Conservation (phyloP, 2,113 vertebrate genomes). For the Cervus canadensis region DNA sequence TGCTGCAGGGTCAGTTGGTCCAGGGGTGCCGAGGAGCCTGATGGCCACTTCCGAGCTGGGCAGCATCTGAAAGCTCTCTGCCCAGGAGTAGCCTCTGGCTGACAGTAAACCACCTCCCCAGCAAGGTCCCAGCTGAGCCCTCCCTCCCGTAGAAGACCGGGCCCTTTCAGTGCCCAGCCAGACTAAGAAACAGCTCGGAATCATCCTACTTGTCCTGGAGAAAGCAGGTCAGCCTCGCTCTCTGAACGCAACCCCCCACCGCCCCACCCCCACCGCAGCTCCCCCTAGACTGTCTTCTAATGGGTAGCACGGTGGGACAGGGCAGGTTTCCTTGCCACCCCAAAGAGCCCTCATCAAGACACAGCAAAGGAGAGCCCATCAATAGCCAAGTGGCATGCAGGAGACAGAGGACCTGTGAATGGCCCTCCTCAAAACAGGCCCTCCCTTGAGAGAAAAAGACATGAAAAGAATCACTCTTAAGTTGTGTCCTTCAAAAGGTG, state of each 20-base stretch:
- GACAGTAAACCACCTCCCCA: rapidly evolving
- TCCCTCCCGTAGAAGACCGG: neutral
- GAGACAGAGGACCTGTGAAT: neutral
- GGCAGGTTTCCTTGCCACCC: neutral
- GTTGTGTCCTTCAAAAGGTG: neutral
- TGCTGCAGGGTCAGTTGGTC: neutral
- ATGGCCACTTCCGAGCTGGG: neutral
- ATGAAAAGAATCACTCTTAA: neutral
- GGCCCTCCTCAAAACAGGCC: neutral
- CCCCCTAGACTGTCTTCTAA: neutral
- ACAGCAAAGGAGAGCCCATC: neutral
- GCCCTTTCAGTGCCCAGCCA: neutral
- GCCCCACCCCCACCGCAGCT: rapidly evolving
- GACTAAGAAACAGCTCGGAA: neutral
- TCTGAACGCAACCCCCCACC: rapidly evolving
- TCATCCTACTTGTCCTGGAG: neutral
- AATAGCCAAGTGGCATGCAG: rapidly evolving
- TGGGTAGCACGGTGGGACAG: rapidly evolving
- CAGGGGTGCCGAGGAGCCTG: neutral
- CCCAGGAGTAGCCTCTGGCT: neutral
- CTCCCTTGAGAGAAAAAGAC: neutral
- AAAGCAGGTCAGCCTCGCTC: neutral
- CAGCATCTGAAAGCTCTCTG: neutral
- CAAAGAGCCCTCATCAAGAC: neutral
- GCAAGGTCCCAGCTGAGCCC: neutral